Evolutionary conservation across 37 sponge, comb jelly and placozoan species (phyloP).

Genomic region (Ephydatia muelleri): DNA sequence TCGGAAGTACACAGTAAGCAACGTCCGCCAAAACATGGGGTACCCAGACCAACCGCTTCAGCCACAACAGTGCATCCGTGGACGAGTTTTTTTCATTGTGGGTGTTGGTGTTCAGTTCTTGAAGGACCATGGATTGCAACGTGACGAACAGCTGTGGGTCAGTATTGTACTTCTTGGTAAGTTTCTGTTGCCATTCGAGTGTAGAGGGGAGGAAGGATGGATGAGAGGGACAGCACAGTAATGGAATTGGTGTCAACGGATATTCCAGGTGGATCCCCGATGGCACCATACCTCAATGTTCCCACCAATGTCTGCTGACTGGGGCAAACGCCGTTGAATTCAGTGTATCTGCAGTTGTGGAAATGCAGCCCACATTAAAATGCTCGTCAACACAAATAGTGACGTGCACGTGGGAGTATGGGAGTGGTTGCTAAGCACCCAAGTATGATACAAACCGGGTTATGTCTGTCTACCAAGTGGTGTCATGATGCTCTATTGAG

Average conservation of each 20-base stretch:
- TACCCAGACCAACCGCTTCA: constrained; percentile 63
- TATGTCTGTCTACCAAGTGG: no score
- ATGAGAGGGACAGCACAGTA: no score
- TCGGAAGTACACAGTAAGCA: constrained; percentile 20
- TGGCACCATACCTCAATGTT: constrained; percentile 56
- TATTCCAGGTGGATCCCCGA: no score
- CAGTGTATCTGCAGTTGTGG: constrained; percentile 56
- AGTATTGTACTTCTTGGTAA: constrained; percentile 42
- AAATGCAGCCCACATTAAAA: no score
- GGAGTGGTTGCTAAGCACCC: no score
- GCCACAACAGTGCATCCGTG: constrained; percentile 85
- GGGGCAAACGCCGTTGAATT: constrained; percentile 79
- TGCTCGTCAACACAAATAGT: no score
- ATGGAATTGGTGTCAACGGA: no score
- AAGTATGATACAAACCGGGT: no score
- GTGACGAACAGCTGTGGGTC: constrained; percentile 50
- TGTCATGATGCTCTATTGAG: no score
- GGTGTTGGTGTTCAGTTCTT: constrained; percentile 56
- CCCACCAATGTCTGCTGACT: constrained; percentile 79
- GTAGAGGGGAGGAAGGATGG: no score
- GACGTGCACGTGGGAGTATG: background rate
- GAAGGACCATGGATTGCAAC: constrained; percentile 64
- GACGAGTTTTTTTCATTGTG: constrained; percentile 58
- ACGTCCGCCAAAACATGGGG: background rate
- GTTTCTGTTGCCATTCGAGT: constrained; percentile 68